Evolutionary conservation across 2,888 invertebrate genomes (phyloP).

Genomic region (Acanthacorydalis orientalis): DNA sequence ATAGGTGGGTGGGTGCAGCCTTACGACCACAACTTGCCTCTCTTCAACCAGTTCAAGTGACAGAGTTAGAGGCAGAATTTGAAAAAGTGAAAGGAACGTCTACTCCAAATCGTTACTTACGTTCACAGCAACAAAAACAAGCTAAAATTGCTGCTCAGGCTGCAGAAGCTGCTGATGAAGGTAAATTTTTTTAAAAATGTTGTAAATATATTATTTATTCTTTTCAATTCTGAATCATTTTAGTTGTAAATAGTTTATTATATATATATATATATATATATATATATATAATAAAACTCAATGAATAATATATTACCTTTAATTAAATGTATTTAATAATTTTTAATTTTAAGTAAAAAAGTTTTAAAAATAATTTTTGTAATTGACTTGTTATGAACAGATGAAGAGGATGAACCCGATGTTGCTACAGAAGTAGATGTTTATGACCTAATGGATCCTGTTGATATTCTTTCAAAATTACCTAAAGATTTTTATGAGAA

Average conservation of each 20-base stretch:
- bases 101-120: slow-evolving; percentile 53
- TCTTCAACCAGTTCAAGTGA: slow-evolving; percentile 77
- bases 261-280: too few species aligned
- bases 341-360: neutral
- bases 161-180: slow-evolving; percentile 32
- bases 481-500: slow-evolving; percentile 94
- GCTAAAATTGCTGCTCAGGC: slow-evolving; percentile 32
- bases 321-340: too few species aligned
- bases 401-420: slow-evolving; percentile 37
- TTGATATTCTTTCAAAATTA: slow-evolving; percentile 81
- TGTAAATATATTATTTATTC: neutral
- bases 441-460: slow-evolving; percentile 78
- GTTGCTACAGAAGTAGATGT: slow-evolving; percentile 57
- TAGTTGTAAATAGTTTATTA: too few species aligned
- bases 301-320: too few species aligned
- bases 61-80: slow-evolving; percentile 81
- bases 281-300: too few species aligned
- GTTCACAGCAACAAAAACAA: slow-evolving; percentile 65
- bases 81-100: slow-evolving; percentile 50
- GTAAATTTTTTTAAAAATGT: neutral
- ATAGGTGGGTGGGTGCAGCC: slow-evolving; percentile 69
- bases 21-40: slow-evolving; percentile 70
- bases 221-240: too few species aligned
- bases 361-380: neutral
- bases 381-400: slow-evolving; percentile 17